phyloP scores from a whole-genome alignment of 2,888 invertebrate species.

The Sicus ferrugineus region DNA sequence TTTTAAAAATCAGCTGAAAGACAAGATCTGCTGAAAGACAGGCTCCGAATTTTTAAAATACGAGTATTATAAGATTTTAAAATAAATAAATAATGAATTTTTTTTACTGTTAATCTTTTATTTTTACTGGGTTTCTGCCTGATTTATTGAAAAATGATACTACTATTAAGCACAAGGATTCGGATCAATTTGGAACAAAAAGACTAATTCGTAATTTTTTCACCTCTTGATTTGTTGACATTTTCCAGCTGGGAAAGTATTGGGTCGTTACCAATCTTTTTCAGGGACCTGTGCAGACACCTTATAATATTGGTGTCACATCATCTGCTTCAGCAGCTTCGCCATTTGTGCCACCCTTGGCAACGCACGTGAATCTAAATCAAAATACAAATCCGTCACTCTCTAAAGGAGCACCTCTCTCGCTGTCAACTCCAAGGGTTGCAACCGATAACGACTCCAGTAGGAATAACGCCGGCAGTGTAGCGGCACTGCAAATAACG shows the following conservation, averaged over 20 bases:
- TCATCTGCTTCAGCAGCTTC: constrained; percentile 48
- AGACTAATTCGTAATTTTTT: neutral
- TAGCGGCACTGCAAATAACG: constrained; percentile 49
- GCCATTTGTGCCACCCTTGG: constrained; percentile 48
- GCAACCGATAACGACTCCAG: constrained; percentile 37
- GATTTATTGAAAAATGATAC: too few relatives aligned
- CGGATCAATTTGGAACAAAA: too few relatives aligned
- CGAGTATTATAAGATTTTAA: too few relatives aligned
- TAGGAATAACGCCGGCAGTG: constrained; percentile 40
- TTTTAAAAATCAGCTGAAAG: too few relatives aligned
- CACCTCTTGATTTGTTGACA: neutral
- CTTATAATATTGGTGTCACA: constrained; percentile 48
- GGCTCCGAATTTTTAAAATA: too few relatives aligned
- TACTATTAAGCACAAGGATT: too few relatives aligned
- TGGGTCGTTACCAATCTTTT: constrained; percentile 85
- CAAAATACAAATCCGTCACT: constrained; percentile 29
- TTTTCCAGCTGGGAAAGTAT: constrained; percentile 74
- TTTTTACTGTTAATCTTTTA: too few relatives aligned
- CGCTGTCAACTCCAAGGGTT: constrained; percentile 35
- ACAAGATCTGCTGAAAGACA: too few relatives aligned
- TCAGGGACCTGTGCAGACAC: constrained; percentile 65
- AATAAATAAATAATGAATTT: too few relatives aligned
- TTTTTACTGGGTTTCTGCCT: too few relatives aligned
- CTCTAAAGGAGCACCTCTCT: constrained; percentile 24
- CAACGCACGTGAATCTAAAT: constrained; percentile 47